Percentiles rank a stretch among this genome's conserved stretches.
Evolutionary conservation across 92 coral and sea anemone species (phyloP).

Genomic region (Actinernus sp.): DNA sequence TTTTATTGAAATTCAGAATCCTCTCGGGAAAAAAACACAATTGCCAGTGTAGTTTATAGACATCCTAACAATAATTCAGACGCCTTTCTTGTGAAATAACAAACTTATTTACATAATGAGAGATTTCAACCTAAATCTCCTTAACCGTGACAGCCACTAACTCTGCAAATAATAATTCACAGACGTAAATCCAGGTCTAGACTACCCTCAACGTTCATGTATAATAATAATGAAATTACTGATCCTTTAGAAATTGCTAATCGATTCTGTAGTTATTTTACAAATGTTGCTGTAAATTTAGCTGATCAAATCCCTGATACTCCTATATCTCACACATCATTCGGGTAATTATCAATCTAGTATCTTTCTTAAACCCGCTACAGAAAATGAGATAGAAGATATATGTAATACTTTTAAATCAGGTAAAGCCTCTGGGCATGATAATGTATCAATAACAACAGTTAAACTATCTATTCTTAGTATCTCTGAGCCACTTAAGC

Average conservation of each 20-base stretch:
- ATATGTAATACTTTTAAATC: constrained; percentile 9
- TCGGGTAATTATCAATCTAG: constrained; percentile 3
- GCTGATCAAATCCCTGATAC: constrained; percentile 26
- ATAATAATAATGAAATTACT: constrained; percentile 35
- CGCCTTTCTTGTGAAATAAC: neutral
- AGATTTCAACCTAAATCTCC: constrained; percentile 10
- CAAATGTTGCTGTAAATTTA: constrained; percentile 43
- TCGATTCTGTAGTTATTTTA: constrained; percentile 54
- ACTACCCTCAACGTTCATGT: constrained; percentile 31
- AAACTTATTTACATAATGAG: constrained; percentile 8
- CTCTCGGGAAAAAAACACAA: constrained; percentile 8
- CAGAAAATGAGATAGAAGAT: constrained; percentile 28
- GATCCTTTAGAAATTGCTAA: constrained; percentile 53
- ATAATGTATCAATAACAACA: constrained; percentile 33
- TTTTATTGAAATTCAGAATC: constrained; percentile 33
- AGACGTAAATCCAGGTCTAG: constrained; percentile 12
- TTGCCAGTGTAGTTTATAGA: constrained; percentile 17
- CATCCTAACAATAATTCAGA: constrained; percentile 5
- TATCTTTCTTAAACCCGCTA: constrained; percentile 33
- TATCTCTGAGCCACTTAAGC: constrained; percentile 36
- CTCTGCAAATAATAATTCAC: constrained; percentile 55
- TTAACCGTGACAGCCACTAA: constrained; percentile 39
- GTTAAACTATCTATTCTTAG: constrained; percentile 20
- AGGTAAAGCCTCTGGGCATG: constrained; percentile 37
- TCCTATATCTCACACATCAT: neutral